Evolutionary conservation across 2,797 vertebrate species (phyloP), one percentile per base, ranked within the genome.

Genomic region (Coregonus ussuriensis): DNA sequence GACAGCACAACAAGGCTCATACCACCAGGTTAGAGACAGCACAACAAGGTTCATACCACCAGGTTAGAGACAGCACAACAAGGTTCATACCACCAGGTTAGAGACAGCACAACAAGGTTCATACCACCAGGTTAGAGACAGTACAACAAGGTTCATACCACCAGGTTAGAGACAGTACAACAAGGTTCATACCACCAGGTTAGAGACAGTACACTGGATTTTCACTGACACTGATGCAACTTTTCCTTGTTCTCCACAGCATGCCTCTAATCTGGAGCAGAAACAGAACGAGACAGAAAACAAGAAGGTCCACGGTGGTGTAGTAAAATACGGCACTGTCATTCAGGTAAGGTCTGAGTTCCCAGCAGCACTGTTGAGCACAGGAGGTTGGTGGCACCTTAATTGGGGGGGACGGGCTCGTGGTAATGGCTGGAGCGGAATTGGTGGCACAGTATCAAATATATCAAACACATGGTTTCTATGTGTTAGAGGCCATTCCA

Each of bases 201-300:
- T 3, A 33, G 31, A 33, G 6, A 41, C 37, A 7, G 37, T 37
- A 31, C 16, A 70, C 16, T 70, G 37, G 41, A 70, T 25, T 25
- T 25, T 25, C 25, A 25, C 35, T 70, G n/a, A 70, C 33, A 70
- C 37, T 41, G 16, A 69, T 41, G 35, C 6, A 59, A 59, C 11
- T 15, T 41, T 37, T 69, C 31, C 33, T 51, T 47, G 14, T 77
- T 62, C n/a, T 67, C 4, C 73, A 54, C 90, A 99, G 98, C 97
- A 99, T 0, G 98, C 98, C 0, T 97, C 98, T 18, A 97, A 97
- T 86, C 93, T 99, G 95, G 98, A 99, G 83, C 97, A 99, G 92
- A 99, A 99, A 80, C 98, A 99, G 90, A 99, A 99, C 0, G 98
- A 99, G 82, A 95, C 98, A 0, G 98, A 99, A 91, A 99, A 99